phyloP scores from a whole-genome alignment of 2,113 vertebrate species.

The Cnemophilus loriae region DNA sequence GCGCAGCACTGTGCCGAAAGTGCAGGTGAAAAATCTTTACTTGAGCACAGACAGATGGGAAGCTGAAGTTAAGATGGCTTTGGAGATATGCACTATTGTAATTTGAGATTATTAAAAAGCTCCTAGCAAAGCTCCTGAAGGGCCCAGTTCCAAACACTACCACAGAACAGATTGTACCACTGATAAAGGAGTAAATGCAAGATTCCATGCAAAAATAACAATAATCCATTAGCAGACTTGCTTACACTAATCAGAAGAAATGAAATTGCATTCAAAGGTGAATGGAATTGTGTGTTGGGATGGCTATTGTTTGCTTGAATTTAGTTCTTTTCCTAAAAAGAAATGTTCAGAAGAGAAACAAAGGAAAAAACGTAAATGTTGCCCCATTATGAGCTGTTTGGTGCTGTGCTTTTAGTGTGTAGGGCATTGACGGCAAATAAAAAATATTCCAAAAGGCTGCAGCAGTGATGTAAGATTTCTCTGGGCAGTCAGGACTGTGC shows the following conservation, averaged over 20 bases:
- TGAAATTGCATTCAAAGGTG: background rate
- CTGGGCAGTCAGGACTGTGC: background rate
- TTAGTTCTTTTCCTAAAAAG: background rate
- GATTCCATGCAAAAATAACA: background rate
- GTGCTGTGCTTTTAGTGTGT: background rate
- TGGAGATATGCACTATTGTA: background rate
- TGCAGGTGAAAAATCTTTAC: conserved; percentile 49
- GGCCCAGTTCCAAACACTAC: background rate
- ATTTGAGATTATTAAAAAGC: conserved; percentile 52
- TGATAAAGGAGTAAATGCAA: background rate
- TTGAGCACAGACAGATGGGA: conserved; percentile 45
- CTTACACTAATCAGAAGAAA: background rate
- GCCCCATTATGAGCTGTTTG: background rate
- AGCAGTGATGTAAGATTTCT: background rate
- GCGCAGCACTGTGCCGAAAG: background rate
- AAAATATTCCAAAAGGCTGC: background rate
- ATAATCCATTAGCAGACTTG: background rate
- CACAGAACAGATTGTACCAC: background rate
- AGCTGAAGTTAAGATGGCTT: background rate
- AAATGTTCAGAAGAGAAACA: background rate
- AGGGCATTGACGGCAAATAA: background rate
- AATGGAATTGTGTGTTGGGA: background rate
- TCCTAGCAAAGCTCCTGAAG: background rate
- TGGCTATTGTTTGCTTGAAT: background rate
- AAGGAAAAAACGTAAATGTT: background rate